Evolutionary conservation across 2,888 invertebrate species (phyloP).

Genomic region (Drosophila nr. perissopoda): DNA sequence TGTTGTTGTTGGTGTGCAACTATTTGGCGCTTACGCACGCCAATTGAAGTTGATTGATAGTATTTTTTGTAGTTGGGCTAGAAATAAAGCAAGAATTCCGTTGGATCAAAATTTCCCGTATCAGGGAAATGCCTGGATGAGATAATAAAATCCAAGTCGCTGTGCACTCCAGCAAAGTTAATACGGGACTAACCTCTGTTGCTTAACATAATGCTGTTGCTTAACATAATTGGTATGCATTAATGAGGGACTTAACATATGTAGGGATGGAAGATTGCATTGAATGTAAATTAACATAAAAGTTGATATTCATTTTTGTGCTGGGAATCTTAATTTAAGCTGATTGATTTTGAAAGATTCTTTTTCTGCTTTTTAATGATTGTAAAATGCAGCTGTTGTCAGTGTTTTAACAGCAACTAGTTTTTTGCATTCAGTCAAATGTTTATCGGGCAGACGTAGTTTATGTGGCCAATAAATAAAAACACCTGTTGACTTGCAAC

Average conservation of each 20-base stretch:
- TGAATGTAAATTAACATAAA: not conserved
- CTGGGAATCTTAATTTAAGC: conserved; percentile 15
- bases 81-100: too few relatives aligned
- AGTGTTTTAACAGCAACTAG: not conserved
- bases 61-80: not conserved
- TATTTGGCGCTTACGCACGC: conserved; percentile 74
- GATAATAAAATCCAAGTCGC: too few relatives aligned
- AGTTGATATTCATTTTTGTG: conserved; percentile 4
- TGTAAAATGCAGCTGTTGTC: conserved; percentile 9
- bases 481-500: conserved; percentile 23
- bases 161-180: too few relatives aligned
- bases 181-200: too few relatives aligned
- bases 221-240: too few relatives aligned
- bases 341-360: not conserved
- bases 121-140: too few relatives aligned
- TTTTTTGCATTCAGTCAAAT: not conserved
- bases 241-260: too few relatives aligned
- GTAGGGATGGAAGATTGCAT: too few relatives aligned
- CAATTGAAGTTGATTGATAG: conserved; percentile 78
- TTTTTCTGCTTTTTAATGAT: not conserved
- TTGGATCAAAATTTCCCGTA: too few relatives aligned
- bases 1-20: conserved; percentile 48
- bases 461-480: conserved; percentile 7
- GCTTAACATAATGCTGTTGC: too few relatives aligned
- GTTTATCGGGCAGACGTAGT: not conserved